Percentiles rank a stretch among this genome's conserved stretches.
Conservation (phyloP, 2,888 invertebrate species). For the Yponomeuta plumbellus region DNA sequence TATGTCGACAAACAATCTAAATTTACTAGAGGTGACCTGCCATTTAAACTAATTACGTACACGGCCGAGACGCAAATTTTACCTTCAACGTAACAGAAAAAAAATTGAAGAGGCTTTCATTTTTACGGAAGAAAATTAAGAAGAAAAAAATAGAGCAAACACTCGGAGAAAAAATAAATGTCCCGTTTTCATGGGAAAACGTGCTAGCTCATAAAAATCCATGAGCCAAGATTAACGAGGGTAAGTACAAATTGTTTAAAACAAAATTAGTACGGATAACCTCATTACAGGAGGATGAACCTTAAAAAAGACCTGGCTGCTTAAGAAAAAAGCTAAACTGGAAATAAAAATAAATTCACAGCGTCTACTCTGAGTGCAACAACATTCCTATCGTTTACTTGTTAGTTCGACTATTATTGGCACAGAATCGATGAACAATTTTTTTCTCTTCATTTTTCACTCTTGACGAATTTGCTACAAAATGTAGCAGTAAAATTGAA, state of each 20-base stretch:
- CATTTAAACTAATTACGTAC: conserved; percentile 44
- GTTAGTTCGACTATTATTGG: no score
- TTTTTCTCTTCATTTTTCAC: no score
- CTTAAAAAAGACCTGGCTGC: background rate
- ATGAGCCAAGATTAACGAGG: conserved; percentile 49
- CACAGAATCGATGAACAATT: no score
- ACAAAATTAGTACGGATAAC: background rate
- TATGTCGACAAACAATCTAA: conserved; percentile 48
- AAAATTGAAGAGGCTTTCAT: background rate
- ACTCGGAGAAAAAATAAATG: background rate
- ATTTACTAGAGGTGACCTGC: conserved; percentile 48
- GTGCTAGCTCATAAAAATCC: conserved; percentile 44
- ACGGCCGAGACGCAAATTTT: conserved; percentile 17
- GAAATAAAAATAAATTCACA: background rate
- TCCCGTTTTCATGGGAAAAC: conserved; percentile 32
- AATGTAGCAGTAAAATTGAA: no score
- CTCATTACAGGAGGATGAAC: conserved; percentile 2
- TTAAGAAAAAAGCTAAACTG: background rate
- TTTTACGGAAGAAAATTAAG: background rate
- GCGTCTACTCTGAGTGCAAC: background rate
- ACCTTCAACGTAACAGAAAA: background rate
- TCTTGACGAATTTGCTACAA: no score
- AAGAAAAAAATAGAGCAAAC: background rate
- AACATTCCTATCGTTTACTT: no score
- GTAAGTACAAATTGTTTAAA: conserved; percentile 20